Conservation (phyloP, 2,797 vertebrate species). For the Gila robusta region DNA sequence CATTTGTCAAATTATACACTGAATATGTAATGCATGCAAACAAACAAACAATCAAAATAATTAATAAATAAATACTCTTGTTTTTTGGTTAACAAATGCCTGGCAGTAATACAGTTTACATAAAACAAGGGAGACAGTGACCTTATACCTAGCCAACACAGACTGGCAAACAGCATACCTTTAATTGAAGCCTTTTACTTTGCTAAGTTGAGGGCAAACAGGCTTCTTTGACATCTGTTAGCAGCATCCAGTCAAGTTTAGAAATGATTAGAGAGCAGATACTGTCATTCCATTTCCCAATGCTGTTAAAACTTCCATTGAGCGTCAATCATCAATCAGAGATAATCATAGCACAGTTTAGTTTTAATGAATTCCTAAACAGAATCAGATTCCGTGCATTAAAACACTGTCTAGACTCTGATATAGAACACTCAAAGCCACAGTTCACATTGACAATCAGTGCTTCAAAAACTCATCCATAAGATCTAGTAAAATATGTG, state of each 20-base stretch:
- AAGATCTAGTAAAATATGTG: neutral
- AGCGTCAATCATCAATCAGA: conserved; percentile 38
- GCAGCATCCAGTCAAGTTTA: neutral
- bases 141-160: neutral
- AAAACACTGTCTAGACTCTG: conserved; percentile 16
- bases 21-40: neutral
- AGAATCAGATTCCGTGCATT: conserved; percentile 29
- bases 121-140: neutral
- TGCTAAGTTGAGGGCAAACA: conserved; percentile 8
- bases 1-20: neutral
- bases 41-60: neutral
- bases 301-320: conserved; percentile 27
- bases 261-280: conserved; percentile 23
- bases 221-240: neutral
- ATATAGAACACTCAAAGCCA: conserved; percentile 23
- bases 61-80: neutral
- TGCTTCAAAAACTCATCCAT: neutral
- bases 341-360: conserved; percentile 33
- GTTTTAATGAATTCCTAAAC: conserved; percentile 32
- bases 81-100: neutral
- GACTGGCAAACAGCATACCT: neutral
- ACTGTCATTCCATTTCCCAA: neutral
- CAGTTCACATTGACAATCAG: conserved; percentile 1
- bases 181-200: conserved; percentile 4
- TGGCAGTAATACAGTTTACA: neutral